Evolutionary conservation across 2,113 vertebrate genomes (phyloP), one percentile per base, ranked within the genome.

Genomic region (Antigone vipio): DNA sequence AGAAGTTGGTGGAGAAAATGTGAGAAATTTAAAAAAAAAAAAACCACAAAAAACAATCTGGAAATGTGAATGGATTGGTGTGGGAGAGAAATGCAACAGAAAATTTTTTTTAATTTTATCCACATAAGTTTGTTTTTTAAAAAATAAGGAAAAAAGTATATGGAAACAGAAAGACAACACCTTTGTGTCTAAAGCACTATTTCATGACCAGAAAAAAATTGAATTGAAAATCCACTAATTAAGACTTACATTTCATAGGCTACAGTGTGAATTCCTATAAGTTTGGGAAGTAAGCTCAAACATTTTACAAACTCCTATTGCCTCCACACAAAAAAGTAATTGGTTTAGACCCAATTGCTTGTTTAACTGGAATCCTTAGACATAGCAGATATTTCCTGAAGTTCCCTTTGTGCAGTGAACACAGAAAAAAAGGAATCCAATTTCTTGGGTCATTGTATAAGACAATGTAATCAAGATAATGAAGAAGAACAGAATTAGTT

Each of bases 381-480:
- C 18, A 68, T 7, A 74, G 24, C 11, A 88, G 27, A 58, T 80
- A 12, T 59, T 82, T 72, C 78, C 45, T 23, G 58, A 83, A 88
- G 16, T 86, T 66, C 15, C 34, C 52, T 86, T 77, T 83, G 69
- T 58, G 81, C n/a, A 93, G 40, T 80, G 49, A 92, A 86, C 30
- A 63, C 14, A 76, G 17, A 6, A 69, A 75, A 59, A 76, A 40
- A 47, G 38, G 38, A 68, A 59, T 69, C n/a, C 4, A 8, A 9
- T 78, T 81, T 84, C 87, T 78, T 23, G 50, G 44, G 90, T 97
- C 94, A 89, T 42, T 92, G 81, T 95, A 91, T 96, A 96, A 94
- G 93, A 85, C 34, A 96, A 92, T 95, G 81, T n/a, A 97, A 98
- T 97, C 88, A 97, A 94, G 74, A 58, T 92, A 96, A 97, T 93